phyloP scores from a whole-genome alignment of 1,140 invertebrate species.

The Camponotus pennsylvanicus region DNA sequence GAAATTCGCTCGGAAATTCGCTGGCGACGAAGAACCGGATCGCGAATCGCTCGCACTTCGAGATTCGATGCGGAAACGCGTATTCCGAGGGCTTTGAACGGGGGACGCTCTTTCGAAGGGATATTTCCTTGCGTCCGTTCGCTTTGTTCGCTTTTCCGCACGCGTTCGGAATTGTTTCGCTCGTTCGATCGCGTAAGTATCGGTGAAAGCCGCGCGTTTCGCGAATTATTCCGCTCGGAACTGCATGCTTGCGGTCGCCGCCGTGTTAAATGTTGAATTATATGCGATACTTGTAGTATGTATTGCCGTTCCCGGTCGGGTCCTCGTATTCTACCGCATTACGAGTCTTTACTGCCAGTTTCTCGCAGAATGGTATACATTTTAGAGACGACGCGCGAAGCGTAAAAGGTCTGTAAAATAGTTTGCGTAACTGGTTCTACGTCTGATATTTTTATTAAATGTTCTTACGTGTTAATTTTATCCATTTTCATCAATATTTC shows the following conservation, averaged over 20 bases:
- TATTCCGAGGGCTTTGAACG: neutral
- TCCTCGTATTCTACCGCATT: neutral
- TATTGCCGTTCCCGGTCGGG: neutral
- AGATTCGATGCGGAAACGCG: neutral
- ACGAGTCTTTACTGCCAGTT: neutral
- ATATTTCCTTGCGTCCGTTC: slow-evolving; percentile 12
- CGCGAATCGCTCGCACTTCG: neutral
- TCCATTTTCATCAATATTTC: neutral
- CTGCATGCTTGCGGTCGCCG: neutral
- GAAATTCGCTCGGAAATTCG: no score
- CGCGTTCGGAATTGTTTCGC: slow-evolving; percentile 10
- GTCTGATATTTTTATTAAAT: no score
- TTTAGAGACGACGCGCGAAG: neutral
- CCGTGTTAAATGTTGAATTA: slow-evolving; percentile 40
- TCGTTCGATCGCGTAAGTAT: slow-evolving; percentile 14
- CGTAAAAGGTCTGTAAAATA: no score
- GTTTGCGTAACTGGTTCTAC: no score
- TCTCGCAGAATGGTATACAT: neutral
- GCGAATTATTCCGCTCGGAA: slow-evolving; percentile 34
- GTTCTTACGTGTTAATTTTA: neutral
- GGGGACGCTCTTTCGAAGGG: neutral
- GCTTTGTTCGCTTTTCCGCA: slow-evolving; percentile 25
- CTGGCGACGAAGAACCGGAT: neutral
- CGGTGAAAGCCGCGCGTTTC: slow-evolving; percentile 27
- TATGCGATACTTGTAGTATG: slow-evolving; percentile 17